A percentile compares a stretch with the other conserved stretches of the same genome.
Conservation (phyloP, 2,888 invertebrate genomes). For the Ernsta delagoae region DNA sequence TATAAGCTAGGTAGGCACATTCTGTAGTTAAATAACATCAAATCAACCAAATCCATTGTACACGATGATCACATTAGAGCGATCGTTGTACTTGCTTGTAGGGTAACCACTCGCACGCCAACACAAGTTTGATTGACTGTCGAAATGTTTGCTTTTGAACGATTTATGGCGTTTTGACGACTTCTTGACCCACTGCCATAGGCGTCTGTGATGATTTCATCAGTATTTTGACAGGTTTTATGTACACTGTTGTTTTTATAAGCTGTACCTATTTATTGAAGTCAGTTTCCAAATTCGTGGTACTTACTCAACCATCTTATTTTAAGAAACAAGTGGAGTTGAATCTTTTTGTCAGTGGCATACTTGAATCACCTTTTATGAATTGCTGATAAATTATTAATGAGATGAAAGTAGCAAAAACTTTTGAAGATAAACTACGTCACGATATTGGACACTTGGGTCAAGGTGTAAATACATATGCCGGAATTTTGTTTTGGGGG, state of each 20-base stretch:
- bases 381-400: constrained; percentile 1
- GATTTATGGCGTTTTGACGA: constrained; percentile 21
- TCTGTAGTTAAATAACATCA: no score
- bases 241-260: constrained; percentile 7
- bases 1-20: no score
- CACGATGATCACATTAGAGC: not conserved
- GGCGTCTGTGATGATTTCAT: constrained; percentile 22
- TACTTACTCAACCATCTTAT: not conserved
- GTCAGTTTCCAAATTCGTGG: constrained; percentile 1
- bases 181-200: constrained; percentile 23
- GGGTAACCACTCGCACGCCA: constrained; percentile 15
- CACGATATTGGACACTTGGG: not conserved
- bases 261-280: not conserved
- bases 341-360: not conserved
- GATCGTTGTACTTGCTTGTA: not conserved
- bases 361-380: not conserved
- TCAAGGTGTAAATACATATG: not conserved
- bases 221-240: constrained; percentile 3
- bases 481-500: not conserved
- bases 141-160: constrained; percentile 31
- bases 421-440: not conserved
- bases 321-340: not conserved
- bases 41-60: no score
- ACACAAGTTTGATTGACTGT: constrained; percentile 28
- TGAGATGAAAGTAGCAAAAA: not conserved